A percentile compares a stretch with the other conserved stretches of the same genome.
phyloP scores from a whole-genome alignment of 2,113 vertebrate species.

The Emydura subglobosa region DNA sequence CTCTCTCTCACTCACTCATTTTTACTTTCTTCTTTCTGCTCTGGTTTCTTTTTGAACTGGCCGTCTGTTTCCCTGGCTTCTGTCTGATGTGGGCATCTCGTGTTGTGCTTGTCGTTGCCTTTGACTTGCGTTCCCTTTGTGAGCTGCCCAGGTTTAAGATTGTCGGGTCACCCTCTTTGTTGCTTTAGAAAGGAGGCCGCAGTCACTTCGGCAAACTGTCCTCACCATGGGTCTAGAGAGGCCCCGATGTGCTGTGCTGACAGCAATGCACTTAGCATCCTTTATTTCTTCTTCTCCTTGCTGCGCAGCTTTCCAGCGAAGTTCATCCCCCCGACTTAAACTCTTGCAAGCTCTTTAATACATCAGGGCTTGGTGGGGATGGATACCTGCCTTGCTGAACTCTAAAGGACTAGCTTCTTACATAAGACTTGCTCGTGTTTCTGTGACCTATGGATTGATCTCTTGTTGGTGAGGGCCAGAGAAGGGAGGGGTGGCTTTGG shows the following conservation, averaged over 20 bases:
- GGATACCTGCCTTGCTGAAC: background rate
- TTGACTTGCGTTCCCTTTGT: background rate
- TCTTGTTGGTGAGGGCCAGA: background rate
- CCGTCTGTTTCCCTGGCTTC: conserved; percentile 13
- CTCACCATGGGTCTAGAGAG: background rate
- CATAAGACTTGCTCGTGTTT: background rate
- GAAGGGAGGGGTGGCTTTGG: background rate
- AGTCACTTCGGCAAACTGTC: background rate
- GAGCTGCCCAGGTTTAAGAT: background rate
- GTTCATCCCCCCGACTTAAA: background rate
- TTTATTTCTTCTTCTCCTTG: background rate
- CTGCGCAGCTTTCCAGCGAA: background rate
- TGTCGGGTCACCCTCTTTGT: background rate
- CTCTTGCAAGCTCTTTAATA: background rate
- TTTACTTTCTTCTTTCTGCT: background rate
- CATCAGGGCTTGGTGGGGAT: background rate
- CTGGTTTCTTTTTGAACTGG: conserved; percentile 26
- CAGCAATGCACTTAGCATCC: background rate
- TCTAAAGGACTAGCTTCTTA: background rate
- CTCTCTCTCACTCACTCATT: background rate
- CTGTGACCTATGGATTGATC: background rate
- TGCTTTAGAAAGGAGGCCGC: background rate
- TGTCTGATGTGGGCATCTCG: background rate
- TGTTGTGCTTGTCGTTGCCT: background rate
- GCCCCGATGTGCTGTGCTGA: too few relatives aligned